Evolutionary conservation across 1,140 invertebrate genomes (phyloP), one percentile per base, ranked within the genome.

Genomic region (Leguminivora glycinivorella): DNA sequence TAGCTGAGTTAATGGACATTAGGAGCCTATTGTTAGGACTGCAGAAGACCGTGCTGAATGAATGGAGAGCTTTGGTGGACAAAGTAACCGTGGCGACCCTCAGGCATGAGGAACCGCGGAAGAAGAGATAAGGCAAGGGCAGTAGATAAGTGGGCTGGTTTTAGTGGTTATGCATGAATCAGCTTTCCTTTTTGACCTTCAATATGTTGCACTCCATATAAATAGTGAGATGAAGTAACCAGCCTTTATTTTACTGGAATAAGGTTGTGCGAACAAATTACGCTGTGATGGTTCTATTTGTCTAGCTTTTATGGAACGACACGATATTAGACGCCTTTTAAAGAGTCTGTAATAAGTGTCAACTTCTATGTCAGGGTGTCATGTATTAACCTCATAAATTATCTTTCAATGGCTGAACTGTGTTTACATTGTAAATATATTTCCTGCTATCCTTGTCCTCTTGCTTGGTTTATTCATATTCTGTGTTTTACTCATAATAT

Each of bases 271-370:
- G 7, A n/a, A 43, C 1, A 14, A 10, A 4, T 4, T 52, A 19
- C 47, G 22, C 2, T 52, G 47, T 22, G 5, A 17, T 22, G 19
- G 40, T 17, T 43, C n/a, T 43, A 6, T 52, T 52, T 52, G 47
- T 52, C 4, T 22, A 22, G 19, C 47, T 22, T 52, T 52, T 52
- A 52, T 52, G 47, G 47, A n/a, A 52, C 14, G 47, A 22, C 47
- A 52, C 17, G 43, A 52, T 22, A 52, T 52, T n/a, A n/a, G n/a
- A n/a, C 47, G 47, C 47, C 47, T 52, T 52, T 52, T 52, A 52
- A 22, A 22, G 47, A 6, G 19, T 52, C 19, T 17, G 47, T 52
- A 22, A 22, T 52, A 52, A 52, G 19, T 52, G 17, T 22, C 19
- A 52, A 52, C 47, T 52, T 22, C 47, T 52, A 52, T 52, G 47